Conservation (phyloP, 2,113 vertebrate genomes). For the Campylomormyrus numenius region DNA sequence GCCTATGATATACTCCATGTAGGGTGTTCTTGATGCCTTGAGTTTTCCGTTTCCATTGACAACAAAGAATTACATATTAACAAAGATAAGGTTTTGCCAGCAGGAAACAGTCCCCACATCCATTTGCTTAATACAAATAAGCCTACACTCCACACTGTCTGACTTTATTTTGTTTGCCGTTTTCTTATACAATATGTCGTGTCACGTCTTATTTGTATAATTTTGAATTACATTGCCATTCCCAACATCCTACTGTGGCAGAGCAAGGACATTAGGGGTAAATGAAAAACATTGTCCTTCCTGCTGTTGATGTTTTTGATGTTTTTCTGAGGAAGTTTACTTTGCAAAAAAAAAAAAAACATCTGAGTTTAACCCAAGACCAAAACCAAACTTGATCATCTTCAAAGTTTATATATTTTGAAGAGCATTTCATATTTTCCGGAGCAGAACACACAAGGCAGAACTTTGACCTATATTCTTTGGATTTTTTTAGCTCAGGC, state of each 20-base stretch:
- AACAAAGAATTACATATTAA: background rate
- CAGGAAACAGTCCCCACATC: background rate
- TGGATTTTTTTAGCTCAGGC: background rate
- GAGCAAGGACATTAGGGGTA: background rate
- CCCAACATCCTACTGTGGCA: background rate
- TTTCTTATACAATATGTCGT: background rate
- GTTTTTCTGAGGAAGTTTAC: background rate
- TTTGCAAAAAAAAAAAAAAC: background rate
- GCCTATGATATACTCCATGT: background rate
- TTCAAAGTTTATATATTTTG: background rate
- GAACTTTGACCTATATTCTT: background rate
- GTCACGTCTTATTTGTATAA: background rate
- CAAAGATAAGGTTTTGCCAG: background rate
- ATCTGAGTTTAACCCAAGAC: background rate
- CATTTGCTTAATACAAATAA: slow-evolving; percentile 2
- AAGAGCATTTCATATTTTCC: background rate
- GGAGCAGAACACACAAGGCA: background rate
- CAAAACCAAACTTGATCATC: background rate
- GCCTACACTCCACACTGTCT: background rate
- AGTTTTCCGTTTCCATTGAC: background rate
- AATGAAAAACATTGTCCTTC: background rate
- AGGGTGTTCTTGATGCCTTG: background rate
- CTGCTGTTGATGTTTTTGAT: background rate
- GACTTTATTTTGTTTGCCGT: background rate
- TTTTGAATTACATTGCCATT: background rate